Percentiles rank a stretch among this genome's conserved stretches.
These are phyloP conservation scores for Corythaixoides concolor DNA, from an alignment of 2,113 vertebrate genomes.

Conservation along the genomic window DNA sequence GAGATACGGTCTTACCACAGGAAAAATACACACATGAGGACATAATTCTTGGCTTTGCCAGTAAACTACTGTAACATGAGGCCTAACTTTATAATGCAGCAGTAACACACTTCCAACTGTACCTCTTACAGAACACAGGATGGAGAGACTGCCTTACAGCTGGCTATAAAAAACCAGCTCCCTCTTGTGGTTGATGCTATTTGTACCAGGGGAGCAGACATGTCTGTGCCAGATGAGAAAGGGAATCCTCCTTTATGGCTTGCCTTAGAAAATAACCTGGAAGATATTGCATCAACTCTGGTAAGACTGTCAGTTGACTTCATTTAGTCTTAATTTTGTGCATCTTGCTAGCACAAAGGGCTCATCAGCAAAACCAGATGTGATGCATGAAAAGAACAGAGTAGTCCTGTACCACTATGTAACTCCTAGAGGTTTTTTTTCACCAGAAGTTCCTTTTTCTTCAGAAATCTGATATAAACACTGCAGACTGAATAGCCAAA, in stretches of 20 bases:
- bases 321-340: background rate
- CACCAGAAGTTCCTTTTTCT: background rate
- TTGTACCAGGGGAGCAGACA: constrained; percentile 95
- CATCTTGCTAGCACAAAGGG: background rate
- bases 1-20: background rate
- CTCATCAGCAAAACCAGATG: background rate
- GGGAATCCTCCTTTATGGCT: constrained; percentile 95
- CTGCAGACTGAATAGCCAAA: background rate
- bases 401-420: background rate
- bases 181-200: constrained; percentile 96
- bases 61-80: background rate
- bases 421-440: background rate
- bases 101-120: background rate
- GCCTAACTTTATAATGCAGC: background rate
- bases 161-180: constrained; percentile 95
- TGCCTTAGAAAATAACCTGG: constrained; percentile 86
- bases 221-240: constrained; percentile 93
- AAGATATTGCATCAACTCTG: constrained; percentile 97
- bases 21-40: accelerated
- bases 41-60: background rate
- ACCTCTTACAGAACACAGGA: constrained; percentile 85
- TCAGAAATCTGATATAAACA: background rate
- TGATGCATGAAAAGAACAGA: background rate
- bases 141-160: constrained; percentile 90
- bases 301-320: constrained; percentile 71